Conservation (phyloP, 2,888 invertebrate species). For the Ganaspis brasiliensis region DNA sequence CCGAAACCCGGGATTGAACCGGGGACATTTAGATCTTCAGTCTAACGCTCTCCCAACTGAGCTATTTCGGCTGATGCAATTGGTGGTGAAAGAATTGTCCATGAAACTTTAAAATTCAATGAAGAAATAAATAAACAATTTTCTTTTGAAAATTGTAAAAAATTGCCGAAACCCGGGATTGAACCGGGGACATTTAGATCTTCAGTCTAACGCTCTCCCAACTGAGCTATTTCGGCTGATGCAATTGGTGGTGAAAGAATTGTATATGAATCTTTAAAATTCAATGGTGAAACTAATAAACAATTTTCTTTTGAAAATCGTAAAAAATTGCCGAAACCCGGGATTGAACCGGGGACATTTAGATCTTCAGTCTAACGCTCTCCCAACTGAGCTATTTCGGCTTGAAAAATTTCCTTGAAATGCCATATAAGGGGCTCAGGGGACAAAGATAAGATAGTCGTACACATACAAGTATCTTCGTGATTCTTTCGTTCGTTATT, state of each 20-base stretch:
- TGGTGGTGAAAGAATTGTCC: background rate
- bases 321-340: background rate
- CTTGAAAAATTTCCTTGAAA: too few species aligned
- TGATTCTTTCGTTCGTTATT: too few species aligned
- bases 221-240: conserved; percentile 15
- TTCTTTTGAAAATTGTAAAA: background rate
- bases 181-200: background rate
- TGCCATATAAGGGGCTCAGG: too few species aligned
- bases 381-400: too few species aligned
- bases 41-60: conserved; percentile 47
- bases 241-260: too few species aligned
- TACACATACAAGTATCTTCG: too few species aligned
- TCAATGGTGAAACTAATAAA: background rate
- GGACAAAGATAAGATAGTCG: too few species aligned
- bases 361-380: too few species aligned
- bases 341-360: too few species aligned
- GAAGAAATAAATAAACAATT: background rate
- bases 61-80: conserved; percentile 39
- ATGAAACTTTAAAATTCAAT: too few species aligned
- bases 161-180: background rate
- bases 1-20: conserved; percentile 37
- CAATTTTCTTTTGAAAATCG: background rate
- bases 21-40: conserved; percentile 36
- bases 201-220: conserved; percentile 19
- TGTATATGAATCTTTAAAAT: too few species aligned